Conservation (phyloP, 2,797 vertebrate genomes). For the Lophotriccus pileatus region DNA sequence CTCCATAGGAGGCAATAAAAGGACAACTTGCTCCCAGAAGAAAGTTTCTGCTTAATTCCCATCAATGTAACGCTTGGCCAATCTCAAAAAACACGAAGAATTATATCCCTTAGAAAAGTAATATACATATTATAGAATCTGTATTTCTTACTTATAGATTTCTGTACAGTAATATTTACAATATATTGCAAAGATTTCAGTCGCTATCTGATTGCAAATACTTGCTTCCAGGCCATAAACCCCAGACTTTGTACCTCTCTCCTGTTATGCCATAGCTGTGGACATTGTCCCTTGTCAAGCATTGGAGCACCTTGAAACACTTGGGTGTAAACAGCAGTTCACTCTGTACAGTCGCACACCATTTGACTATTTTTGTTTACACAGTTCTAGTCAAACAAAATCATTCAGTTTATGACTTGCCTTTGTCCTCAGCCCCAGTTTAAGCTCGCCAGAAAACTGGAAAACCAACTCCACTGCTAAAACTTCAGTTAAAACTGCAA, state of each 20-base stretch:
- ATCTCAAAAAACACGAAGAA: background rate
- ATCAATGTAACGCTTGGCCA: rapidly evolving
- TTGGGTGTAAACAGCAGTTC: background rate
- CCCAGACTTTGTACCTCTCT: slow-evolving; percentile 19
- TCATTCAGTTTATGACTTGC: background rate
- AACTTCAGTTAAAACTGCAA: background rate
- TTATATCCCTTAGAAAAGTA: slow-evolving; percentile 29
- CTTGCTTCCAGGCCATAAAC: slow-evolving; percentile 24
- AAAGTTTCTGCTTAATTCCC: background rate
- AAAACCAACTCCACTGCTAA: background rate
- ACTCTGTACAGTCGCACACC: background rate
- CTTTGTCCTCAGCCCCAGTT: background rate
- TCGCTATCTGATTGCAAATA: background rate
- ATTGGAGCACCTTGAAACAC: background rate
- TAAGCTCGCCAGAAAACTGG: background rate
- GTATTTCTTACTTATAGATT: slow-evolving; percentile 24
- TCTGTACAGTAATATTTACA: slow-evolving; percentile 66
- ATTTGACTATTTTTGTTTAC: background rate
- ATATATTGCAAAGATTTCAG: slow-evolving; percentile 17
- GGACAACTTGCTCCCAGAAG: background rate
- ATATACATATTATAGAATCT: slow-evolving; percentile 37
- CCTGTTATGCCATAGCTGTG: background rate
- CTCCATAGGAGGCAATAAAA: background rate
- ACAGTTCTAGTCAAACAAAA: background rate
- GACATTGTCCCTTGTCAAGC: slow-evolving; percentile 7